Percentiles rank a stretch among this genome's conserved stretches.
phyloP scores from a whole-genome alignment of 2,797 vertebrate genomes.

The Poeciliopsis paucimaculata region DNA sequence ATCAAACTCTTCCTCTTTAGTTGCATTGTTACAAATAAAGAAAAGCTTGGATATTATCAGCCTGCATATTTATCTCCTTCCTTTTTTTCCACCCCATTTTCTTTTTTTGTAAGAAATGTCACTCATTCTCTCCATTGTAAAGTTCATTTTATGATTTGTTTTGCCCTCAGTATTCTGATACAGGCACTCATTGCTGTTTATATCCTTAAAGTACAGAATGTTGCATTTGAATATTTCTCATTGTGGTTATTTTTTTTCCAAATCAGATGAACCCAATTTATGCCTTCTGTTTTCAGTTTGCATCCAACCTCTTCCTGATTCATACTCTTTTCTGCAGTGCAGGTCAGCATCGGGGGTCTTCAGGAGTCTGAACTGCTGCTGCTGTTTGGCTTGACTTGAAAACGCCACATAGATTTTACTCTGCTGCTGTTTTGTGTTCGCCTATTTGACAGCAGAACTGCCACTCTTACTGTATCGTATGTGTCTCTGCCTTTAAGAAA shows the following conservation, averaged over 20 bases:
- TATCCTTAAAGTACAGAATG: slow-evolving; percentile 39
- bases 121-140: slow-evolving; percentile 11
- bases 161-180: slow-evolving; percentile 32
- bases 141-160: slow-evolving; percentile 39
- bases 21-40: slow-evolving; percentile 87
- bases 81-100: slow-evolving; percentile 43
- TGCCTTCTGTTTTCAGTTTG: slow-evolving; percentile 35
- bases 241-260: slow-evolving; percentile 39
- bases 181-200: slow-evolving; percentile 40
- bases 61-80: slow-evolving; percentile 86
- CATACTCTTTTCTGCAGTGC: slow-evolving; percentile 37
- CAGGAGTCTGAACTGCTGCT: slow-evolving; percentile 35
- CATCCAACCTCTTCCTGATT: slow-evolving; percentile 27
- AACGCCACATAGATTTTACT: slow-evolving; percentile 57
- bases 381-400: slow-evolving; percentile 48
- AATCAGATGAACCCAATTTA: slow-evolving; percentile 32
- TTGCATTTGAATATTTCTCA: slow-evolving; percentile 32
- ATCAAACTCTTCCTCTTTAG: slow-evolving; percentile 65
- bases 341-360: slow-evolving; percentile 46
- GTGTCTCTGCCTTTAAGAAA: slow-evolving; percentile 84
- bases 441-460: slow-evolving; percentile 71
- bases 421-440: slow-evolving; percentile 67
- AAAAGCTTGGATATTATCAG: slow-evolving; percentile 72
- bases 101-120: slow-evolving; percentile 25
- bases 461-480: slow-evolving; percentile 73